Evolutionary conservation across 1,140 invertebrate species (phyloP).

Genomic region (Pseudomyrmex dendroicus): DNA sequence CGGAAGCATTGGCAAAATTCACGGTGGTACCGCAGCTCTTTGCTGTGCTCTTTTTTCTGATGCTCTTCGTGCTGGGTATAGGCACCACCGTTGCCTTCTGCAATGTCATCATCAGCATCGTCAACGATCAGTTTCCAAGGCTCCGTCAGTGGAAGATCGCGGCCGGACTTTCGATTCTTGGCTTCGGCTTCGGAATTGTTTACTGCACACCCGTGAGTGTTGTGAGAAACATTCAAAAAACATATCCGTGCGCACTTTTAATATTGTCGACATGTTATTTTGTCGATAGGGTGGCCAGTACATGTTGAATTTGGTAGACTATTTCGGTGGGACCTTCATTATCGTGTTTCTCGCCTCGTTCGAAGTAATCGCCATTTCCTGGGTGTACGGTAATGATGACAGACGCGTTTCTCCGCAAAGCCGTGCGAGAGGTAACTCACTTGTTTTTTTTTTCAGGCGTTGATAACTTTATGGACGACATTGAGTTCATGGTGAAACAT

Average conservation of each 20-base stretch:
- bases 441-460: constrained; percentile 86
- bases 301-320: constrained; percentile 93
- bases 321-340: constrained; percentile 92
- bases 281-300: constrained; percentile 92
- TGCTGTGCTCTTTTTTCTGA: constrained; percentile 94
- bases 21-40: constrained; percentile 89
- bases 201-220: constrained; percentile 90
- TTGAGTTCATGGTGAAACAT: constrained; percentile 90
- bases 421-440: constrained; percentile 85
- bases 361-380: constrained; percentile 89
- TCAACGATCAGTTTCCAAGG: constrained; percentile 89
- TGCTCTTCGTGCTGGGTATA: constrained; percentile 92
- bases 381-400: constrained; percentile 91
- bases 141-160: constrained; percentile 88
- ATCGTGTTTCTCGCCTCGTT: constrained; percentile 90
- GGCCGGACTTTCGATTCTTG: constrained; percentile 84
- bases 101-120: constrained; percentile 88
- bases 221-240: constrained; percentile 68
- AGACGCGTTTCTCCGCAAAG: constrained; percentile 87
- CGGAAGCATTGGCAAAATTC: constrained; percentile 88
- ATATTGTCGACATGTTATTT: constrained; percentile 82
- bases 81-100: constrained; percentile 91
- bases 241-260: constrained; percentile 88
- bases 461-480: constrained; percentile 87
- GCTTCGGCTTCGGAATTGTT: constrained; percentile 89